Evolutionary conservation across 2,888 invertebrate species (phyloP).

Genomic region (Meteorus cinctellus): DNA sequence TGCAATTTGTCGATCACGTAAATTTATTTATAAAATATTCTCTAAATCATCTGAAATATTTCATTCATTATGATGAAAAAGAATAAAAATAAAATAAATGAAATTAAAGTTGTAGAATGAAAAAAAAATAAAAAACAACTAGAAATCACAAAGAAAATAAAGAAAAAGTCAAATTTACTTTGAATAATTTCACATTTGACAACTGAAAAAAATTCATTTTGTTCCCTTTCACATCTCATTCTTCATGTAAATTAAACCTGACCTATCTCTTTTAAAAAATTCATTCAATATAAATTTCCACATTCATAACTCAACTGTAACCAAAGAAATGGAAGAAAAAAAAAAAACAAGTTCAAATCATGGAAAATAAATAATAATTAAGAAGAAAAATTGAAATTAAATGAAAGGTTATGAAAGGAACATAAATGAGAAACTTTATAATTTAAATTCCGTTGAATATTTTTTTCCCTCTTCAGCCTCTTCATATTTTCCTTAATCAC

Average conservation of each 20-base stretch:
- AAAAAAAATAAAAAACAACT: slow-evolving; percentile 13
- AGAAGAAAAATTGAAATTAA: not conserved
- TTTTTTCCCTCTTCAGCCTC: no score
- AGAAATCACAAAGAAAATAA: not conserved
- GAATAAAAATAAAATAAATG: slow-evolving; percentile 1
- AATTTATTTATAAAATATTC: not conserved
- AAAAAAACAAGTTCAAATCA: not conserved
- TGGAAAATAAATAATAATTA: not conserved
- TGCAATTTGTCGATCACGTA: not conserved
- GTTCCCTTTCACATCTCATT: not conserved
- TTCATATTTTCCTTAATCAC: not conserved
- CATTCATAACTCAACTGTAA: not conserved
- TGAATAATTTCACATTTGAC: slow-evolving; percentile 61
- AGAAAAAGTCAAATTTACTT: slow-evolving; percentile 13
- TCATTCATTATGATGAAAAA: not conserved
- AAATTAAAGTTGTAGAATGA: not conserved
- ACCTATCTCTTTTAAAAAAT: slow-evolving; percentile 29
- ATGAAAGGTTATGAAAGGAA: not conserved
- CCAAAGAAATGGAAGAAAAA: not conserved
- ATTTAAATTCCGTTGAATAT: not conserved
- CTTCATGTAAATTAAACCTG: slow-evolving; percentile 33
- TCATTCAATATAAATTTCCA: slow-evolving; percentile 17
- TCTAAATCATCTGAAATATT: not conserved
- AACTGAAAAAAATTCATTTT: slow-evolving; percentile 58
- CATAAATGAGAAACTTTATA: not conserved